phyloP scores from a whole-genome alignment of 1,140 invertebrate genomes.

The Trinorchestia longiramus region DNA sequence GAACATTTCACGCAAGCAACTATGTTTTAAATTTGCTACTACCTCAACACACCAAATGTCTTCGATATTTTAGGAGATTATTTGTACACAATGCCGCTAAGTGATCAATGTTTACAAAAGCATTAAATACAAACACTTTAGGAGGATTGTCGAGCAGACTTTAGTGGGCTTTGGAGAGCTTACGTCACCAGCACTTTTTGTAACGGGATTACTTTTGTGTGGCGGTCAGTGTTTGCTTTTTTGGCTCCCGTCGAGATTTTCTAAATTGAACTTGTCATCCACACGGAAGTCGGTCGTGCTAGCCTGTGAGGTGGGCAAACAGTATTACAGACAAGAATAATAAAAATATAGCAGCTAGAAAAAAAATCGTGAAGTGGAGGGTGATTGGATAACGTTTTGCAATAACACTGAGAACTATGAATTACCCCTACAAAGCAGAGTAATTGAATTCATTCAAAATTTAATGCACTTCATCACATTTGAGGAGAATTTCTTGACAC shows the following conservation, averaged over 20 bases:
- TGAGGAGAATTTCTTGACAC: too few species aligned
- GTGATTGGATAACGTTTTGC: background rate
- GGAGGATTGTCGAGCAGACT: constrained; percentile 16
- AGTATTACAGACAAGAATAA: background rate
- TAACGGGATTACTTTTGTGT: background rate
- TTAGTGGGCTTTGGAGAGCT: constrained; percentile 33
- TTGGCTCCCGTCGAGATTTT: constrained; percentile 6
- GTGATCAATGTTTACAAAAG: constrained; percentile 27
- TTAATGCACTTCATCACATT: too few species aligned
- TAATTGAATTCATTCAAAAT: too few species aligned
- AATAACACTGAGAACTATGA: background rate
- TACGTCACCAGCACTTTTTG: constrained; percentile 43
- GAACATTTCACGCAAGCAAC: background rate
- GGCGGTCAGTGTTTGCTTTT: constrained; percentile 33
- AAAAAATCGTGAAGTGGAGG: background rate
- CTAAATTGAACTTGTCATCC: constrained; percentile 29
- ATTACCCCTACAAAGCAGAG: background rate
- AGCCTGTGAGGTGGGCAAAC: background rate
- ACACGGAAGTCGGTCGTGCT: background rate
- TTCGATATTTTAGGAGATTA: background rate
- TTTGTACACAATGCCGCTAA: background rate
- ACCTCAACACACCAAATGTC: background rate
- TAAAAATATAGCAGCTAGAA: background rate
- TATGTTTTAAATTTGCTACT: background rate
- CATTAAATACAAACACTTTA: constrained; percentile 44